Evolutionary conservation across 2,113 vertebrate species (phyloP), one percentile per base, ranked within the genome.

Genomic region (Solea solea): DNA sequence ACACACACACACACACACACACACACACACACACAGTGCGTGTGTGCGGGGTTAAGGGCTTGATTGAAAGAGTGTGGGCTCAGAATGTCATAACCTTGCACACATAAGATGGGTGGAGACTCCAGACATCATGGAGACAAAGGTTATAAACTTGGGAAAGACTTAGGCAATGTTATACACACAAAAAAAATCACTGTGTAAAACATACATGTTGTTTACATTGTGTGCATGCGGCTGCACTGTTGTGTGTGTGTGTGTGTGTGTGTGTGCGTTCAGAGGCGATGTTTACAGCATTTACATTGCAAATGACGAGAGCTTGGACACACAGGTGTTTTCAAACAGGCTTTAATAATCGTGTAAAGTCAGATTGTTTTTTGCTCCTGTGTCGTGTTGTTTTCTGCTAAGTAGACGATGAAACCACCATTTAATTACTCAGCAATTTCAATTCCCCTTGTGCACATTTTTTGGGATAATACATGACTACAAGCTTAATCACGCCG

Each of bases 41-140:
- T 59, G 76, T 72, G 75, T 64, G 69, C 27, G 42, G 45, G 52
- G 62, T 69, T 77, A 81, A 76, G 69, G 56, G 41, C 64, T 76
- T 76, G 56, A 82, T 72, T 84, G 69, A 83, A 83, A 75, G 76
- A 63, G 68, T 72, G 85, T 86, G 80, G 80, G 83, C 46, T 72
- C 71, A 76, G 58, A 81, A 74, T 80, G 86, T 85, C 82, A 82
- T 82, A 86, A 83, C 85, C 72, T 84, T 86, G 72, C 58, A 85
- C 76, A 78, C 84, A 86, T 69, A 85, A 52, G 68, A 74, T 76
- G 84, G 89, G 90, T 88, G 88, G 86, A 86, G 88, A 69, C 72
- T 69, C 65, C 81, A 92, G 90, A 92, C 90, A 87, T 65, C 53
- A 69, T 90, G 89, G 88, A 89, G 89, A 86, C 90, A 72, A 72